Percentiles rank a stretch among this genome's conserved stretches.
Conservation (phyloP, 2,888 invertebrate species). For the Boloria euphrosyne region DNA sequence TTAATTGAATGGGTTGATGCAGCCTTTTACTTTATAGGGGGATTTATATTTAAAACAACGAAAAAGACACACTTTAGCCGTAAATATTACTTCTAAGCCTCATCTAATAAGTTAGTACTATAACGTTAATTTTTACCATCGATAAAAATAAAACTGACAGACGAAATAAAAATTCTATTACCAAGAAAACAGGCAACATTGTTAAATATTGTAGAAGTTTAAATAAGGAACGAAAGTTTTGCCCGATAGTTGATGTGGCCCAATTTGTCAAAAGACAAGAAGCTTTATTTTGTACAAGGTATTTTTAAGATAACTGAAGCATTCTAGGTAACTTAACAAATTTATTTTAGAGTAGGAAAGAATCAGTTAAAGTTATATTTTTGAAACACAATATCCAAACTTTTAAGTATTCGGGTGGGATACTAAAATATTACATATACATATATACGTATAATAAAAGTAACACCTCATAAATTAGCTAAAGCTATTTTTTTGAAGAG, state of each 20-base stretch:
- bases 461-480: no score
- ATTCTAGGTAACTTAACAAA: constrained; percentile 24
- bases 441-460: no score
- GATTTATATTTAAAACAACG: no score
- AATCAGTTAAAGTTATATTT: neutral
- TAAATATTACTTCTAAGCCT: neutral
- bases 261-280: constrained; percentile 50
- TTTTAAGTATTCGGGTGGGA: neutral
- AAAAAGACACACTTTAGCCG: no score
- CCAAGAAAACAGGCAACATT: constrained; percentile 54
- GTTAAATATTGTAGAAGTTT: constrained; percentile 67
- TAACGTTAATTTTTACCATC: constrained; percentile 20
- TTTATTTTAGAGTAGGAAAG: neutral
- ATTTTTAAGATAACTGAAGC: constrained; percentile 34
- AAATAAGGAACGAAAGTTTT: constrained; percentile 50
- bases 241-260: constrained; percentile 48
- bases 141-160: constrained; percentile 36
- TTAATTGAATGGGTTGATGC: no score
- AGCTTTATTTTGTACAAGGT: constrained; percentile 30
- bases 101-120: constrained; percentile 6
- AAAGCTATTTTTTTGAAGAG: no score
- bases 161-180: constrained; percentile 54
- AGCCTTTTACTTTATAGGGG: no score
- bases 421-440: no score
- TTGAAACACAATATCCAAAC: neutral